Conservation (phyloP, 2,113 vertebrate species). For the Alligator mississippiensis region DNA sequence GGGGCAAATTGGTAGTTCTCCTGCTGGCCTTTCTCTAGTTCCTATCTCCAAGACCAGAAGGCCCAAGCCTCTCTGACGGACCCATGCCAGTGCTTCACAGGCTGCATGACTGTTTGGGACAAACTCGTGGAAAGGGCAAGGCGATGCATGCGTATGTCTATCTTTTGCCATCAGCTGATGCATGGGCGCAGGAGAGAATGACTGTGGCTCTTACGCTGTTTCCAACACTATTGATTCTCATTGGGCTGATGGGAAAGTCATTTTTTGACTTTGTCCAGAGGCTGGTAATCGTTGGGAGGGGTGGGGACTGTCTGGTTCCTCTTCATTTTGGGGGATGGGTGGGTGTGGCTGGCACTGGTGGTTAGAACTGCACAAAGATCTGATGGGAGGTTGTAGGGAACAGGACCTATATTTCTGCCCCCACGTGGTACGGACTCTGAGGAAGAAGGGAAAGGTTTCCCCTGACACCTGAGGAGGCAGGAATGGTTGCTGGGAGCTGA, state of each 20-base stretch:
- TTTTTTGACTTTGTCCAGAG: background rate
- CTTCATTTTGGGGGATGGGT: background rate
- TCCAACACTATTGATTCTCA: background rate
- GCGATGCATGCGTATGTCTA: background rate
- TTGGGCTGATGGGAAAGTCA: background rate
- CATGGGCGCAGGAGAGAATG: slow-evolving; percentile 36
- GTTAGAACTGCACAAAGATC: slow-evolving; percentile 15
- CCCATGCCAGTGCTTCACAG: background rate
- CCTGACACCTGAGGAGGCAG: background rate
- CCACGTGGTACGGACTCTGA: background rate
- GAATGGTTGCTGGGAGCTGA: rapidly evolving
- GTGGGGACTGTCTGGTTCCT: background rate
- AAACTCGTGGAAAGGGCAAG: slow-evolving; percentile 8
- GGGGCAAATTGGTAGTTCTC: background rate
- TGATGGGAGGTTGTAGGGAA: background rate
- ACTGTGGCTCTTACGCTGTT: background rate
- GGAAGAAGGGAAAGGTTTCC: background rate
- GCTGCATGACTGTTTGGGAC: slow-evolving; percentile 8
- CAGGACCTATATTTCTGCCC: rapidly evolving
- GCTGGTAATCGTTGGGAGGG: background rate
- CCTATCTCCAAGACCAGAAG: background rate
- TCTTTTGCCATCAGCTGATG: slow-evolving; percentile 42
- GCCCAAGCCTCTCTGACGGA: background rate
- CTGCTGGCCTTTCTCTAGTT: background rate
- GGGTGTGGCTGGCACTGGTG: background rate